phyloP scores from a whole-genome alignment of 1,140 invertebrate species.

The Wasmannia auropunctata region DNA sequence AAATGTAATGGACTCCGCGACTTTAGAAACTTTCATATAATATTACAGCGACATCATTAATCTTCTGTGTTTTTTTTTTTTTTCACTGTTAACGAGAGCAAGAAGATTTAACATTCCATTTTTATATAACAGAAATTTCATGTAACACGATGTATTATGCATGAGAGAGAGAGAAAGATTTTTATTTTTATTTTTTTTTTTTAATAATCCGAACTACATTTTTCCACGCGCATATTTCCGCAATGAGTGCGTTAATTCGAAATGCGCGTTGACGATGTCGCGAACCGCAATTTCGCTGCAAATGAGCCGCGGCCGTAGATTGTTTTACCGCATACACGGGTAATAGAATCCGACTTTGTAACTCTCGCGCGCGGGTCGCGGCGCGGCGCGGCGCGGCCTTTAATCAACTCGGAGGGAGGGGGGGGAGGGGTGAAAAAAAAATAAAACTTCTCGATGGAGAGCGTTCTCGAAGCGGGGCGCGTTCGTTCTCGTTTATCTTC shows the following conservation, averaged over 20 bases:
- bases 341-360: conserved; percentile 58
- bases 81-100: neutral
- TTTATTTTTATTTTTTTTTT: too few species aligned
- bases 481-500: conserved; percentile 67
- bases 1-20: conserved; percentile 39
- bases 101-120: conserved; percentile 16
- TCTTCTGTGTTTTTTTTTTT: conserved; percentile 8
- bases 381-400: conserved; percentile 43
- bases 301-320: conserved; percentile 53
- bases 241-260: conserved; percentile 35
- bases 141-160: neutral
- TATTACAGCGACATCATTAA: conserved; percentile 33
- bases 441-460: conserved; percentile 63
- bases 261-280: conserved; percentile 4
- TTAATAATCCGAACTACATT: neutral
- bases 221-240: conserved; percentile 1
- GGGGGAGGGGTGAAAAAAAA: too few species aligned
- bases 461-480: conserved; percentile 57
- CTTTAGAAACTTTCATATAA: neutral
- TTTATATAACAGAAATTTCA: neutral
- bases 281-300: conserved; percentile 26
- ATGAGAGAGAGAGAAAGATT: neutral
- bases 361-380: conserved; percentile 32
- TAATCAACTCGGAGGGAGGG: conserved; percentile 20
- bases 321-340: conserved; percentile 46